Conservation (phyloP, 2,113 vertebrate genomes). For the Leucoraja erinaceus region DNA sequence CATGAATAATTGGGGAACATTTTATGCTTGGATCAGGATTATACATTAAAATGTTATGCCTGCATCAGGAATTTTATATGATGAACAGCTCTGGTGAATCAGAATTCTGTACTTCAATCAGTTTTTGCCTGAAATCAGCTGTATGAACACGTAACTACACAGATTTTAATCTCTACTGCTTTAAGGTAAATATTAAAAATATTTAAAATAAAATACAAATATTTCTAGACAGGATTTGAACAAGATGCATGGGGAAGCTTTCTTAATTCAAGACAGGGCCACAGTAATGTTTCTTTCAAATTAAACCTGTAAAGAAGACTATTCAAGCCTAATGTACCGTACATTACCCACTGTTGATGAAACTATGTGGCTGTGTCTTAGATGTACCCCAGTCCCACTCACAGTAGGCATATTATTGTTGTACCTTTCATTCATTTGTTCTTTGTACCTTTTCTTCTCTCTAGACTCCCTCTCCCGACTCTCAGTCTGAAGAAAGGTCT, state of each 20-base stretch:
- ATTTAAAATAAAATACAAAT: not conserved
- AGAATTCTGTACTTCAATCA: conserved; percentile 15
- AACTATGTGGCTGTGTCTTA: not conserved
- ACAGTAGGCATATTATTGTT: conserved; percentile 1
- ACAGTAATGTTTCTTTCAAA: not conserved
- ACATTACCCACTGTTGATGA: not conserved
- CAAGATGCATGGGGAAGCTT: not conserved
- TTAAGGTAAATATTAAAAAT: not conserved
- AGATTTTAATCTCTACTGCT: not conserved
- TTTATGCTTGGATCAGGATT: conserved; percentile 34
- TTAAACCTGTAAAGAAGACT: not conserved
- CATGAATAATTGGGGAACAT: conserved; percentile 37
- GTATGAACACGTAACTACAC: not conserved
- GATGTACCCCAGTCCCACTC: not conserved
- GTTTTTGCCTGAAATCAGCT: not conserved
- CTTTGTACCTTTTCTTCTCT: too few species aligned
- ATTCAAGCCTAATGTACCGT: not conserved
- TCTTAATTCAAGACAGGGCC: not conserved
- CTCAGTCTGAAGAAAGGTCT: too few species aligned
- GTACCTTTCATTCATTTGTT: too few species aligned
- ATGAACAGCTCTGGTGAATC: not conserved
- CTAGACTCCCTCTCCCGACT: too few species aligned
- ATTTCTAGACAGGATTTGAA: not conserved
- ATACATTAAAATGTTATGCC: conserved; percentile 26
- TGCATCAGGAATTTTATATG: conserved; percentile 32